Base-by-base conservation (phyloP, 2,888 invertebrate species). In the Heliconius charithonia region DNA sequence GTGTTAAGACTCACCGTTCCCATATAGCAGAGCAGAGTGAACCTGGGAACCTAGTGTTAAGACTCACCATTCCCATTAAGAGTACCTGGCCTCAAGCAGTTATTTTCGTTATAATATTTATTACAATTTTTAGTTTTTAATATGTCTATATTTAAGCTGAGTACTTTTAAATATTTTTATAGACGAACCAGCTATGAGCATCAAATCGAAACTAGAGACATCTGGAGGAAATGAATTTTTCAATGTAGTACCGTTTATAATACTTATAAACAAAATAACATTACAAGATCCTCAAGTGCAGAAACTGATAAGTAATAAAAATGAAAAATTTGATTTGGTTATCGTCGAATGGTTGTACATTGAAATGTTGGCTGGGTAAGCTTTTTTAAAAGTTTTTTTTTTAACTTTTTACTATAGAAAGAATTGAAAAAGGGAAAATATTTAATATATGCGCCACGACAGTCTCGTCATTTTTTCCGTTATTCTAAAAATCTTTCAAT, bases 291-390 rank as follows among this genome's bases (percentile, higher is more conserved):
- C 67, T 0, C 59, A 73, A 12, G 85, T 89, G 0, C 83, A 85
- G 45, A 82, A 84, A 13, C n/a, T 91, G 0, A 37, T 91, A 19
- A 79, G 84, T 67, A 84, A 90, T 45, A 79, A 84, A 0, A 86
- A 75, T 25, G 84, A 88, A 81, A 75, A 83, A 3, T 90, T 89
- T 72, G 90, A 91, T 76, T 85, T 82, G 3, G 86, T 89, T 4
- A 81, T 91, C 22, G 79, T 82, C 0, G 90, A 90, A 81, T 86
- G 88, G 81, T 51, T 51, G 51, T 22, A 51, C 19, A 6, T 51
- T 19, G 51, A 51, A 51, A 6, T 51, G 19, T 22, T 51, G 51
- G 19, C 19, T 51, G 51, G 51, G 51, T 51, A 19, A 51, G 51
- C 51, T 32, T 32, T 37, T 37, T 37, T 37, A 37, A 37, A 37